Evolutionary conservation across 2,113 vertebrate genomes (phyloP), one percentile per base, ranked within the genome.

Genomic region (Cyanoramphus novaezelandiae): DNA sequence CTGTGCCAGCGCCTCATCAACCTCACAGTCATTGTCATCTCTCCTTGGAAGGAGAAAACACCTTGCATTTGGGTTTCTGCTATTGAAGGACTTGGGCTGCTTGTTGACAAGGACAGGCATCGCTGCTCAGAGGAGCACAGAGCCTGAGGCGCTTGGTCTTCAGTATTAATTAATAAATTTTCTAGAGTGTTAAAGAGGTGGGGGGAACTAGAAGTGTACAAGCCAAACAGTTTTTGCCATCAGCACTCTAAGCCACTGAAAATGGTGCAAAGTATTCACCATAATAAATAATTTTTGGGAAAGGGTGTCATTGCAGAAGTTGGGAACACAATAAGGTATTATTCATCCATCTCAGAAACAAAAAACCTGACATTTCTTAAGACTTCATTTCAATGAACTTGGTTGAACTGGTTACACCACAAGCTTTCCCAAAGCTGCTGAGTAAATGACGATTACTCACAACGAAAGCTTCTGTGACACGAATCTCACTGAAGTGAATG

Each of bases 91-190:
- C 8, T 64, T 11, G 33, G n/a, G 31, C 41, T 53, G 17, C 47
- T 69, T 5, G 4, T n/a, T 0, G 1, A 6, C 33, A 17, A 33
- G 60, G 60, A 10, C 23, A 55, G 69, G 39, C 1, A 1, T 4
- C 18, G 1, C 15, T 11, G n/a, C 69, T 47, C 27, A 21, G 41
- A 49, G 62, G 31, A 19, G 37, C 1, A 2, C n/a, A 41, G 41
- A 65, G 55, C 13, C 19, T 1, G 1, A 62, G 52, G 4, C 1
- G 1, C 59, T 17, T 0, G 1, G 29, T 72, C 2, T 0, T 57
- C 29, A 10, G 14, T 33, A 3, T 33, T 53, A 12, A 46, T 44
- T n/a, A 0, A 1, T 72, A 20, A 24, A n/a, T 93, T 80, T 83
- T 20, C 46, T 64, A 28, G 57, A 21, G 28, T 17, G 37, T 44